Conservation (phyloP, 2,113 vertebrate species). For the Crotalus horridus region DNA sequence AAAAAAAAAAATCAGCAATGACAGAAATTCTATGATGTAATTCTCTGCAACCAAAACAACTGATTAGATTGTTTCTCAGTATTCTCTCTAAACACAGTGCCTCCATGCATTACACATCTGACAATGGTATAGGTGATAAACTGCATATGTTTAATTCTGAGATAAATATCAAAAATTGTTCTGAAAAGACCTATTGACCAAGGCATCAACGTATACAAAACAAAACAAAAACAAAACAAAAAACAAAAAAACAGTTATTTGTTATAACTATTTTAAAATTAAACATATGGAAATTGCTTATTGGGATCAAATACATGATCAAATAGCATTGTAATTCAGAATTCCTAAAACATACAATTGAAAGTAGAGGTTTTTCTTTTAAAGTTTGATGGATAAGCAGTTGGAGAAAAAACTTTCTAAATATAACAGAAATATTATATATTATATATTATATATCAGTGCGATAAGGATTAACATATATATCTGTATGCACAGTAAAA, state of each 20-base stretch:
- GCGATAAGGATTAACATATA: no score
- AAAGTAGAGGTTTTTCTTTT: neutral
- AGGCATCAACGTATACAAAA: neutral
- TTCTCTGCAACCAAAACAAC: neutral
- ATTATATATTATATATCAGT: no score
- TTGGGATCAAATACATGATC: neutral
- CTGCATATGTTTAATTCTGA: neutral
- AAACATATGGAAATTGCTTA: neutral
- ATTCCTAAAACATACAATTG: neutral
- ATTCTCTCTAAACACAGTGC: neutral
- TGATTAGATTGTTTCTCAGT: neutral
- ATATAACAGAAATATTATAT: no score
- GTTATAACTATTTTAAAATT: neutral
- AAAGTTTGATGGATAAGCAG: no score
- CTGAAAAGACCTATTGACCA: conserved; percentile 5
- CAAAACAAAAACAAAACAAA: neutral
- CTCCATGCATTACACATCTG: neutral
- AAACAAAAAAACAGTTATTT: neutral
- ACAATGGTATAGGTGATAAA: neutral
- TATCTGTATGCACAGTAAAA: no score
- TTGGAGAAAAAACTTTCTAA: no score
- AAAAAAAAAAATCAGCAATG: neutral
- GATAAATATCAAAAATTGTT: conserved; percentile 2
- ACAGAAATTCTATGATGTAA: neutral
- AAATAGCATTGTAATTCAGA: neutral